These are phyloP conservation scores for Myotis yumanensis DNA, from an alignment of 2,113 vertebrate species.

Conservation along the genomic window DNA sequence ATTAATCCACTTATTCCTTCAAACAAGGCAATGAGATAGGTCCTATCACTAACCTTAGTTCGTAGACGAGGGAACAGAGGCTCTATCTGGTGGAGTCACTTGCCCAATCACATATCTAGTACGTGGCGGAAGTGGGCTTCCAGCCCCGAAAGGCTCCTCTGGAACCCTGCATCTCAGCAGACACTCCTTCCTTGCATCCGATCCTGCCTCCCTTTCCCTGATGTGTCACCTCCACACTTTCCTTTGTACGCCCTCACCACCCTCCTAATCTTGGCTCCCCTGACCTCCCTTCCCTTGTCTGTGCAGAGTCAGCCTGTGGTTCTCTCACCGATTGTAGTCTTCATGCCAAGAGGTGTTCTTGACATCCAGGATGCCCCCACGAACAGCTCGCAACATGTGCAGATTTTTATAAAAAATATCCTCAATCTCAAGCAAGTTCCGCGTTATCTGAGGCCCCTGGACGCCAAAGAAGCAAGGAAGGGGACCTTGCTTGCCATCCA, in stretches of 20 bases:
- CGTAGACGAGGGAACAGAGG: neutral
- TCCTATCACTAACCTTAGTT: neutral
- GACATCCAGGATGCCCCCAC: constrained; percentile 84
- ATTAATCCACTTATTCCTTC: neutral
- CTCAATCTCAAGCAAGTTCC: constrained; percentile 85
- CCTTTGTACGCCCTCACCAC: neutral
- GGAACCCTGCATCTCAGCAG: neutral
- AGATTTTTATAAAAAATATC: constrained; percentile 84
- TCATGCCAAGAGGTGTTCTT: constrained; percentile 89
- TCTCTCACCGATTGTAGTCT: constrained; percentile 84
- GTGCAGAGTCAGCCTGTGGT: neutral
- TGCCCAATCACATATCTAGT: neutral
- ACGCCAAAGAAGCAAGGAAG: constrained; percentile 86
- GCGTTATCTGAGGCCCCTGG: constrained; percentile 83
- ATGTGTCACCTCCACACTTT: neutral
- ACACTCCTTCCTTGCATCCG: neutral
- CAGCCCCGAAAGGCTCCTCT: neutral
- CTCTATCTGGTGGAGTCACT: neutral
- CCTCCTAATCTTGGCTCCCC: neutral
- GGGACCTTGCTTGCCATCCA: constrained; percentile 81
- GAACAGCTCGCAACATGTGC: constrained; percentile 78
- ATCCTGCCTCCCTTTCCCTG: neutral
- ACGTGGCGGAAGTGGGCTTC: neutral
- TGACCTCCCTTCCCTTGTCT: neutral
- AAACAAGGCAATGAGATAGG: neutral